A percentile compares a stretch with the other conserved stretches of the same genome.
These are phyloP conservation scores for Paragorgia papillata DNA, from an alignment of 92 coral and sea anemone species.

Conservation along the genomic window DNA sequence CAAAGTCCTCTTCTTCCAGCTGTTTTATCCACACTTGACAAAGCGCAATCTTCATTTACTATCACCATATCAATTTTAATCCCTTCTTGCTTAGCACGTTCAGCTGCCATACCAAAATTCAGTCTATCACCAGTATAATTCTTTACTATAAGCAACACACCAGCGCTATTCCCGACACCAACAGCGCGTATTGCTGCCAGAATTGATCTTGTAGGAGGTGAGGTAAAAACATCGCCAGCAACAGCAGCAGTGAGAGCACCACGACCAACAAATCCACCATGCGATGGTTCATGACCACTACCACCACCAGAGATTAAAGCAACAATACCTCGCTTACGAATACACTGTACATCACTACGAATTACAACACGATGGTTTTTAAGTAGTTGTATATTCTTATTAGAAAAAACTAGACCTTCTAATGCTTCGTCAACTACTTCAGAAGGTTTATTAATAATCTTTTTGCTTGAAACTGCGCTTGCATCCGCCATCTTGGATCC, in stretches of 20 bases:
- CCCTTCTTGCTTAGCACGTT: constrained; percentile 91
- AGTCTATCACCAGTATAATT: constrained; percentile 95
- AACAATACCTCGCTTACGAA: constrained; percentile 75
- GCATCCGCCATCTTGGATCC: constrained; percentile 61
- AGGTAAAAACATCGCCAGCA: constrained; percentile 93
- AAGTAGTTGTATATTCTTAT: constrained; percentile 76
- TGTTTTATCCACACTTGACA: constrained; percentile 88
- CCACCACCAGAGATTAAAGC: constrained; percentile 95
- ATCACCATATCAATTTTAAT: constrained; percentile 88
- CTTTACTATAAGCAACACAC: constrained; percentile 89
- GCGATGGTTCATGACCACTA: constrained; percentile 96
- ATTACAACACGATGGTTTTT: constrained; percentile 84
- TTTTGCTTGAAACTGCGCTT: constrained; percentile 48
- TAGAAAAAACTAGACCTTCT: constrained; percentile 81
- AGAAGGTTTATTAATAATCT: constrained; percentile 75
- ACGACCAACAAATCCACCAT: constrained; percentile 91
- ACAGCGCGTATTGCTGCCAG: constrained; percentile 94
- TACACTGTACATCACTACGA: constrained; percentile 70
- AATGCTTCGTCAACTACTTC: constrained; percentile 87
- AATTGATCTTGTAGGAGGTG: constrained; percentile 93
- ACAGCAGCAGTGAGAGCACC: constrained; percentile 96
- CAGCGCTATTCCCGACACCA: constrained; percentile 73
- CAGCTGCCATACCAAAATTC: constrained; percentile 96
- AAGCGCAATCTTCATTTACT: constrained; percentile 97
- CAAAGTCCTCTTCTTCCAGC: constrained; percentile 97